Conservation (phyloP, 2,888 invertebrate species). For the Volucella zonaria region DNA sequence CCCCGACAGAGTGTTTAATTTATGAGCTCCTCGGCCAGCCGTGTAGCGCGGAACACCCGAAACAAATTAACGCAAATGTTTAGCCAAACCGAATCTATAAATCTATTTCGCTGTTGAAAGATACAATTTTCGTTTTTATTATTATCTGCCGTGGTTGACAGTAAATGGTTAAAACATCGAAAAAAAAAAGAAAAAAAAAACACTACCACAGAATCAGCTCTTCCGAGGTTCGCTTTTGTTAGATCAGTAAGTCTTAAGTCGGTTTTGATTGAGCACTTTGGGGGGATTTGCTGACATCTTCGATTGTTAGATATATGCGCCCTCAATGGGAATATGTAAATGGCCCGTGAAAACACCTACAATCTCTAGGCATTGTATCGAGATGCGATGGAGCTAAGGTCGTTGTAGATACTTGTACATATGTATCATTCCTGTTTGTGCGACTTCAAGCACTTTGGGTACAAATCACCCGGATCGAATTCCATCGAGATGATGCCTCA, state of each 20-base stretch:
- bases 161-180: constrained; percentile 61
- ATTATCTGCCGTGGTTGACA: constrained; percentile 56
- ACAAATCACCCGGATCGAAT: constrained; percentile 69
- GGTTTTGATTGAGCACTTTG: constrained; percentile 49
- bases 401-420: constrained; percentile 9
- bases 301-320: constrained; percentile 14
- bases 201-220: constrained; percentile 32
- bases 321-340: constrained; percentile 52
- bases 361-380: constrained; percentile 40
- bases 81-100: constrained; percentile 72
- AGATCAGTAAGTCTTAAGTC: constrained; percentile 5
- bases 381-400: neutral
- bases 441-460: constrained; percentile 34
- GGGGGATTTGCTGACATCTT: constrained; percentile 49
- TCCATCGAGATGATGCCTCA: constrained; percentile 59
- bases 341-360: constrained; percentile 62
- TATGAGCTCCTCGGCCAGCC: constrained; percentile 43
- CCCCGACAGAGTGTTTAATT: constrained; percentile 65
- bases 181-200: constrained; percentile 9
- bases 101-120: constrained; percentile 71
- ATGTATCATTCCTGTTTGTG: constrained; percentile 46
- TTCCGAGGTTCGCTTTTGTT: constrained; percentile 10
- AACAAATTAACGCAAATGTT: constrained; percentile 74
- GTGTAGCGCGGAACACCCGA: constrained; percentile 60
- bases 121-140: constrained; percentile 49